Conservation (phyloP, 2,113 vertebrate genomes). For the Taxidea taxus region DNA sequence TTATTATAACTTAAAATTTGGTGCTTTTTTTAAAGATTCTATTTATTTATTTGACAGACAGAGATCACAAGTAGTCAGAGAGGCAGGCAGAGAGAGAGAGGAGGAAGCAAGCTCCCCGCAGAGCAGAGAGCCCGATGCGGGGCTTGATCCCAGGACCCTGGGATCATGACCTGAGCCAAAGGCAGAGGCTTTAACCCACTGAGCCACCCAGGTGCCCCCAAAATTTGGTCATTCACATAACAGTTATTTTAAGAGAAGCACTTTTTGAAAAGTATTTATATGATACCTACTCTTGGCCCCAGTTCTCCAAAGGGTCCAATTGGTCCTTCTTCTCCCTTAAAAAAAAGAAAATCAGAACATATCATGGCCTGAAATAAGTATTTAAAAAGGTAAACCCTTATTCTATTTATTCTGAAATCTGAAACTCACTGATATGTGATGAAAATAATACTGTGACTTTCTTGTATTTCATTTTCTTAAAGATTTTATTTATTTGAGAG, state of each 20-base stretch:
- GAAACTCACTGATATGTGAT: background rate
- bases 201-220: no score
- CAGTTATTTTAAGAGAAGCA: background rate
- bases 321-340: conserved; percentile 95
- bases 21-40: no score
- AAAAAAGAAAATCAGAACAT: conserved; percentile 68
- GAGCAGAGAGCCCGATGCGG: no score
- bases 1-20: background rate
- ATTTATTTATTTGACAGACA: no score
- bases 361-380: background rate
- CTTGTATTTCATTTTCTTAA: background rate
- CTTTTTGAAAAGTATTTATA: background rate
- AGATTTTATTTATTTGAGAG: background rate
- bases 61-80: no score
- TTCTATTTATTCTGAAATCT: background rate
- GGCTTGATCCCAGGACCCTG: no score
- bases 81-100: no score
- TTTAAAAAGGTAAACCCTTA: background rate
- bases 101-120: no score
- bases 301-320: conserved; percentile 88
- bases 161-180: no score
- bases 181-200: no score
- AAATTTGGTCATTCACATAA: background rate
- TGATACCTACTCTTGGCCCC: conserved; percentile 90
- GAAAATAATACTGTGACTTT: background rate